These are phyloP conservation scores for Sabatieria punctata DNA, from an alignment of 2,888 invertebrate species.

Conservation along the genomic window DNA sequence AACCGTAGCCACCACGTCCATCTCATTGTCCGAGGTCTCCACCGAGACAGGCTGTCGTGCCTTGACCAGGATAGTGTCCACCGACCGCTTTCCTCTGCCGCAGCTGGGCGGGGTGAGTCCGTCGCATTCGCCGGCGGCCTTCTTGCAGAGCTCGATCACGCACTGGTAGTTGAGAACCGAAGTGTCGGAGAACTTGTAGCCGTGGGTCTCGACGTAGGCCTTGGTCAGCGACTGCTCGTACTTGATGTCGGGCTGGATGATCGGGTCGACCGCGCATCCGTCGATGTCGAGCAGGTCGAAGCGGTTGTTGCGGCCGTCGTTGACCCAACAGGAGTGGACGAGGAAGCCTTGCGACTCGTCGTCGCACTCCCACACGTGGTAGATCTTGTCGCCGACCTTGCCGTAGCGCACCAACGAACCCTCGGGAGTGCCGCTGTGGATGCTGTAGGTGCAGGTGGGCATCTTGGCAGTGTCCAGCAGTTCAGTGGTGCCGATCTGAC, in stretches of 20 bases:
- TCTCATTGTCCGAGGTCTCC: neutral
- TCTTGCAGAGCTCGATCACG: conserved; percentile 23
- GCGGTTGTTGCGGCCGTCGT: conserved; percentile 21
- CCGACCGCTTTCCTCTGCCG: conserved; percentile 7
- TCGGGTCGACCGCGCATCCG: conserved; percentile 24
- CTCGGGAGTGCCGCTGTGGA: conserved; percentile 17
- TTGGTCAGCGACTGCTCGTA: conserved; percentile 16
- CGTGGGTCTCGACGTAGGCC: conserved; percentile 24
- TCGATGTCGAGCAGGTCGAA: conserved; percentile 26
- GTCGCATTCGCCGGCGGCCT: conserved; percentile 20
- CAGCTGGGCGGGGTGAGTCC: conserved; percentile 15
- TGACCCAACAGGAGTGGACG: conserved; percentile 25
- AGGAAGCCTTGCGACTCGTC: conserved; percentile 17
- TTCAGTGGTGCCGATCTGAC: conserved; percentile 17
- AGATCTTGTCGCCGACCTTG: conserved; percentile 24
- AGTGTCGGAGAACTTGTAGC: conserved; percentile 27
- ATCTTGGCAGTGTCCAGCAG: conserved; percentile 21
- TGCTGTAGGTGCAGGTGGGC: conserved; percentile 20
- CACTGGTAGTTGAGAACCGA: conserved; percentile 24
- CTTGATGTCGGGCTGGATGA: conserved; percentile 23
- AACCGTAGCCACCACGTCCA: conserved; percentile 13
- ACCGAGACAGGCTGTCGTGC: neutral
- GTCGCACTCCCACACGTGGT: conserved; percentile 26
- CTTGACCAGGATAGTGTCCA: conserved; percentile 1
- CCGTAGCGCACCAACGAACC: conserved; percentile 19